Conservation (phyloP, 2,797 vertebrate genomes). For the Pseudochirops cupreus region DNA sequence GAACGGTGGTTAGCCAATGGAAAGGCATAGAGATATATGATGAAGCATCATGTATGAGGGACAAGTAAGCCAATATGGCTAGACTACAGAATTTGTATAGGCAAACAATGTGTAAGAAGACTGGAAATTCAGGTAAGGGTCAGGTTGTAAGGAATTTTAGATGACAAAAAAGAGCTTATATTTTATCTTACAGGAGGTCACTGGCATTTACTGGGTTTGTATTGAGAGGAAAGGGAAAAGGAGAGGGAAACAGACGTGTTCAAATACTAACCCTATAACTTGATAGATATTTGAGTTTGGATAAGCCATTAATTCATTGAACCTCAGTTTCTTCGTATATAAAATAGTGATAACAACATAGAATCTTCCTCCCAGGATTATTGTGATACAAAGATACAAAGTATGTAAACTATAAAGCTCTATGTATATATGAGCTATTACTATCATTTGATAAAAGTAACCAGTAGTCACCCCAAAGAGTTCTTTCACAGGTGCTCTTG, state of each 20-base stretch:
- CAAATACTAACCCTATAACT: not conserved
- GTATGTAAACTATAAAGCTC: not conserved
- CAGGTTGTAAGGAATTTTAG: not conserved
- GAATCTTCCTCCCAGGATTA: not conserved
- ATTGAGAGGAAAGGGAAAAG: not conserved
- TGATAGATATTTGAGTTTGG: not conserved
- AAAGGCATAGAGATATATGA: not conserved
- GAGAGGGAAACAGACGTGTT: not conserved
- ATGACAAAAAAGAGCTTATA: not conserved
- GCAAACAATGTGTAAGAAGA: not conserved
- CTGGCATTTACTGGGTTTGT: not conserved
- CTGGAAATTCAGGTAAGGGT: not conserved
- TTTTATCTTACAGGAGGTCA: not conserved
- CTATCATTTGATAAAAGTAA: not conserved
- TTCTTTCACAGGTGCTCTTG: not conserved
- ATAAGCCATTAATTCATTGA: not conserved
- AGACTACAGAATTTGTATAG: not conserved
- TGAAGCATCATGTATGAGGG: not conserved
- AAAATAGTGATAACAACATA: not conserved
- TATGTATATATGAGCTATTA: not conserved
- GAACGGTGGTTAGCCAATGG: not conserved
- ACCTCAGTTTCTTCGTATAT: not conserved
- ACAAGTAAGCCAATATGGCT: not conserved
- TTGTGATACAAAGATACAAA: not conserved
- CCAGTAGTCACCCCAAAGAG: not conserved